Evolutionary conservation across 2,888 invertebrate genomes (phyloP), one percentile per base, ranked within the genome.

Genomic region (Globia sparganii): DNA sequence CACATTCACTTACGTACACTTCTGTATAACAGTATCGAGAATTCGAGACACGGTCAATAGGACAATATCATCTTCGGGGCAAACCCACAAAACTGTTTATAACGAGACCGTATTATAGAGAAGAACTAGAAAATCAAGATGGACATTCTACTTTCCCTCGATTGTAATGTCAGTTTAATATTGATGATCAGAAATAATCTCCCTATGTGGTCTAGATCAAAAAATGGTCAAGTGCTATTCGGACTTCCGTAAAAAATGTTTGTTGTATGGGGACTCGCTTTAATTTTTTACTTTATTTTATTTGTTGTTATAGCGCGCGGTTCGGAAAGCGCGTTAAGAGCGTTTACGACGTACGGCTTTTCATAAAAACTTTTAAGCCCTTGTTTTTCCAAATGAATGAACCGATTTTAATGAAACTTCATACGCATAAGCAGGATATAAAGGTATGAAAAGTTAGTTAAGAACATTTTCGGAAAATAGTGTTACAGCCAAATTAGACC

Each of bases 21-120:
- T 67, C 13, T 40, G 58, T 75, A 69, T 49, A 83, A 84, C 84
- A 84, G 84, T 86, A 80, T 74, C 76, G 75, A 64, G 68, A 68
- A 40, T 11, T 31, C 31, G 37, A 73, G 82, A 67, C 87, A 78
- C 77, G 85, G 85, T 87, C 82, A 85, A 56, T 77, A 40, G 66
- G 49, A 8, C 66, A 28, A n/a, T 65, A 46, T 46, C 21, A 59
- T 81, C 72, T 37, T 28, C 0, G 40, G 8, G 64, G 25, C 13
- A 82, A 28, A 68, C 64, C 64, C n/a, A 61, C 72, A 62, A 37
- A 58, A 66, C 43, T 56, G 65, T 69, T 13, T 11, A 11, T 66
- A 46, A 8, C 6, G 1, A 56, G 6, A 66, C 46, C 43, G 40
- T 81, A 5, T 46, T 56, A 28, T 4, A n/a, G 6, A 37, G 43